Evolutionary conservation across 2,797 vertebrate genomes (phyloP).

Genomic region (Nasua narica): DNA sequence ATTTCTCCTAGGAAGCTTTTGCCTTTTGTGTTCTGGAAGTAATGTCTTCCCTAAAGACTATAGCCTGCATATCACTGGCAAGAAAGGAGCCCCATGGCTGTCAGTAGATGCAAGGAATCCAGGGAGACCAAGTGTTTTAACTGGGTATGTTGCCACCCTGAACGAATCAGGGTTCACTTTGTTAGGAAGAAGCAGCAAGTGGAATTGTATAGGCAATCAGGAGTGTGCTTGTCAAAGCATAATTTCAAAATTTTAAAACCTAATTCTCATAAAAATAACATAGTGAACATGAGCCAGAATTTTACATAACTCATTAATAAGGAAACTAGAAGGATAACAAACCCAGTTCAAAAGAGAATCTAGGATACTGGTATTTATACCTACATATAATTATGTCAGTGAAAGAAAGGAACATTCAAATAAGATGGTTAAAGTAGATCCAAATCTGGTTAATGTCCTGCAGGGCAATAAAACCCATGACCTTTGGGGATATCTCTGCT

Average conservation of each 20-base stretch:
- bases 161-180: not conserved
- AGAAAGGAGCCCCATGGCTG: not conserved
- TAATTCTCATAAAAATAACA: not conserved
- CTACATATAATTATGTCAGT: not conserved
- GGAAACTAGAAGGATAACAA: not conserved
- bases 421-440: not conserved
- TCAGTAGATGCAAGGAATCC: not conserved
- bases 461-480: not conserved
- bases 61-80: not conserved
- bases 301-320: not conserved
- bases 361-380: not conserved
- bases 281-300: not conserved
- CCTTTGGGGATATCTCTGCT: not conserved
- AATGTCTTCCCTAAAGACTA: not conserved
- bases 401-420: not conserved
- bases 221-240: not conserved
- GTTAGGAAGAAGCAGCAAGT: not conserved
- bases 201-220: not conserved
- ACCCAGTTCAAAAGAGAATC: not conserved
- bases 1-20: not conserved
- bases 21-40: not conserved
- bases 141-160: not conserved
- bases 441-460: not conserved
- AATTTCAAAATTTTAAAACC: constrained; percentile 29
- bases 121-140: not conserved